Percentiles rank a stretch among this genome's conserved stretches.
Conservation (phyloP, 2,113 vertebrate species). For the Apaloderma vittatum region DNA sequence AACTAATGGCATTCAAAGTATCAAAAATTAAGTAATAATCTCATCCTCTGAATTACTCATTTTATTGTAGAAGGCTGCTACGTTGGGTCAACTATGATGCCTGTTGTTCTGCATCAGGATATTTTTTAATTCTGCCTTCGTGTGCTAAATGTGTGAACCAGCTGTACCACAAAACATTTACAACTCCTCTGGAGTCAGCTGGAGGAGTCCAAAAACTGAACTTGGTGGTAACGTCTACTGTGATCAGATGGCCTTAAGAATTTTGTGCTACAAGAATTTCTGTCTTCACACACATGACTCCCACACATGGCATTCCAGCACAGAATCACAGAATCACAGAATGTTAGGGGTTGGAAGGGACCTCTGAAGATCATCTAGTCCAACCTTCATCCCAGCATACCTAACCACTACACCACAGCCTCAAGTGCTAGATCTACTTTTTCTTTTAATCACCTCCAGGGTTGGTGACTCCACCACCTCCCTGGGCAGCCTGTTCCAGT, state of each 20-base stretch:
- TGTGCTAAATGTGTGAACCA: neutral
- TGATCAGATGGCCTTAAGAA: neutral
- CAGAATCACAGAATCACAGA: no score
- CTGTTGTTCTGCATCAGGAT: neutral
- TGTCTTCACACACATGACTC: rapidly evolving
- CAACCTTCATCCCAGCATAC: no score
- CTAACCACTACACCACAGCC: no score
- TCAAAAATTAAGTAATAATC: neutral
- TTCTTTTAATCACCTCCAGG: no score
- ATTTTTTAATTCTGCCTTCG: neutral
- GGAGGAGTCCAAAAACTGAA: neutral
- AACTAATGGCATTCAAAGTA: neutral
- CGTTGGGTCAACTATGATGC: neutral
- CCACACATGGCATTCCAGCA: neutral
- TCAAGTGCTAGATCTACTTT: no score
- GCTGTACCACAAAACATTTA: neutral
- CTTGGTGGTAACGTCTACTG: neutral
- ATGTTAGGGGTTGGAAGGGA: no score
- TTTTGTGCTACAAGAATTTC: neutral
- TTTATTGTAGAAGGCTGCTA: neutral
- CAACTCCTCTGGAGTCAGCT: neutral
- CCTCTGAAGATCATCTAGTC: no score
- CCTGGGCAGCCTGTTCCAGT: no score
- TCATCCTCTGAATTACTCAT: neutral
- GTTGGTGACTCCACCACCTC: no score